phyloP scores from a whole-genome alignment of 2,888 invertebrate genomes.

The Crepidodera aurea region DNA sequence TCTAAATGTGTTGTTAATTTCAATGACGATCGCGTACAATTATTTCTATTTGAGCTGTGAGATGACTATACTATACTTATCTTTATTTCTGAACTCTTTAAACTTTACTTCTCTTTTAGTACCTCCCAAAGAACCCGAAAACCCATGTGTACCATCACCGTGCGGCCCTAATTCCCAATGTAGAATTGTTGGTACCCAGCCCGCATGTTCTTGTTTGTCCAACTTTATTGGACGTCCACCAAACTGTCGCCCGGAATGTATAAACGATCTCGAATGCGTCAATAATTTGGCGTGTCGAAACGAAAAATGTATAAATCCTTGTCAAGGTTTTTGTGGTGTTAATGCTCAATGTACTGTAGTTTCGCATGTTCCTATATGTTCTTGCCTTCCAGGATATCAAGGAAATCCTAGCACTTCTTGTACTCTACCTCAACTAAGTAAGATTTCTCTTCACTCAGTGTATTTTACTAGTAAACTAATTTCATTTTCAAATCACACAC shows the following conservation, averaged over 20 bases:
- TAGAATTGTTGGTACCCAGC: slow-evolving; percentile 67
- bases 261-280: slow-evolving; percentile 79
- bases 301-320: slow-evolving; percentile 82
- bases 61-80: too few relatives aligned
- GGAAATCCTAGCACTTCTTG: slow-evolving; percentile 74
- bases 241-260: slow-evolving; percentile 80
- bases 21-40: slow-evolving; percentile 12
- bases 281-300: slow-evolving; percentile 76
- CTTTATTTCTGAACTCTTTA: too few relatives aligned
- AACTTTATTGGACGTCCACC: slow-evolving; percentile 71
- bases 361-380: slow-evolving; percentile 79
- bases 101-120: slow-evolving; percentile 54
- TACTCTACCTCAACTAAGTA: slow-evolving; percentile 56
- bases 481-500: too few relatives aligned
- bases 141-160: slow-evolving; percentile 74
- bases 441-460: slow-evolving; percentile 39
- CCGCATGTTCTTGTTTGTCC: slow-evolving; percentile 74
- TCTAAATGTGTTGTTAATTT: background rate
- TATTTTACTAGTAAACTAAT: background rate
- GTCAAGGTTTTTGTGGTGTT: slow-evolving; percentile 77
- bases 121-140: slow-evolving; percentile 58
- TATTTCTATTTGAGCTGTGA: background rate
- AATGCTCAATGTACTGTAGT: slow-evolving; percentile 78
- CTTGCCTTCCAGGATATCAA: slow-evolving; percentile 71
- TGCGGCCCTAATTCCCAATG: slow-evolving; percentile 77